A percentile compares a stretch with the other conserved stretches of the same genome.
Evolutionary conservation across 2,888 invertebrate genomes (phyloP).

Genomic region (Toxonevra muliebris): DNA sequence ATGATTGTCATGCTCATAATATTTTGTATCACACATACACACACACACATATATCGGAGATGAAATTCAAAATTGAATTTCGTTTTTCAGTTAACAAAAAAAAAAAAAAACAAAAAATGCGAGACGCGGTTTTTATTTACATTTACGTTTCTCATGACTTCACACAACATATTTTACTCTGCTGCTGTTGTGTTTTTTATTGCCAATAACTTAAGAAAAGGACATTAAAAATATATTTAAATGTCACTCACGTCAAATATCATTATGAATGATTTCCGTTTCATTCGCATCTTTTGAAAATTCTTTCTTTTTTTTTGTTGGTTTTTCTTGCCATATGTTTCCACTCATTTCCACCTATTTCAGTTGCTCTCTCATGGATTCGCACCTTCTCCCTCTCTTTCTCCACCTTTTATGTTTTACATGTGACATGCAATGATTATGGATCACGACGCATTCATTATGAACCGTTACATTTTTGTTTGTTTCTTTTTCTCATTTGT

Average conservation of each 20-base stretch:
- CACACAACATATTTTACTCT: too few relatives aligned
- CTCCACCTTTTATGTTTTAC: neutral
- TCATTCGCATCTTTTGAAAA: conserved; percentile 1
- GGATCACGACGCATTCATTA: neutral
- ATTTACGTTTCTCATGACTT: too few relatives aligned
- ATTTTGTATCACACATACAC: too few relatives aligned
- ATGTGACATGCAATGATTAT: too few relatives aligned
- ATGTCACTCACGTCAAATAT: conserved; percentile 1
- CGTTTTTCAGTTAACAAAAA: too few relatives aligned
- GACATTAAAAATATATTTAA: neutral
- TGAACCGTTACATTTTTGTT: neutral
- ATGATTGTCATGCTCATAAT: too few relatives aligned
- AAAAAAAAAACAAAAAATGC: too few relatives aligned
- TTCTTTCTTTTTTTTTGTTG: neutral
- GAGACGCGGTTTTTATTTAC: too few relatives aligned
- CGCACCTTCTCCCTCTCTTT: neutral
- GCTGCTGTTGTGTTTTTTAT: too few relatives aligned
- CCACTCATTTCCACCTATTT: neutral
- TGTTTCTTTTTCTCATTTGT: neutral
- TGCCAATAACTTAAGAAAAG: neutral
- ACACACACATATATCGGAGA: too few relatives aligned
- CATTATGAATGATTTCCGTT: conserved; percentile 15
- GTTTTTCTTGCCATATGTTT: neutral
- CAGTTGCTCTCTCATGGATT: too few relatives aligned
- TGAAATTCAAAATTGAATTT: too few relatives aligned